Percentiles rank a stretch among this genome's conserved stretches.
Conservation (phyloP, 2,113 vertebrate genomes). For the Pantherophis guttatus region DNA sequence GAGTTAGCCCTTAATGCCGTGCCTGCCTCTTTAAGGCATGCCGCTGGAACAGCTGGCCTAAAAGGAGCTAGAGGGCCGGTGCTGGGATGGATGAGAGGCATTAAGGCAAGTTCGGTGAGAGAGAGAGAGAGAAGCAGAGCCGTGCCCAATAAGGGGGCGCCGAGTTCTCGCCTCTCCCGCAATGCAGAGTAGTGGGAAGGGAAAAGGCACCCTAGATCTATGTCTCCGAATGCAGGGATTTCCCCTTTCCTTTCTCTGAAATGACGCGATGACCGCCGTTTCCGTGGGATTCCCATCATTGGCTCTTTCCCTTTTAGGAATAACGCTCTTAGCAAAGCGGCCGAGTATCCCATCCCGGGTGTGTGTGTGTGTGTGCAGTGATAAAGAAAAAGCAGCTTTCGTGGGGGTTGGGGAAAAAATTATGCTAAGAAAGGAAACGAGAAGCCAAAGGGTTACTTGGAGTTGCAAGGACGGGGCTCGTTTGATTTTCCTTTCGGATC, state of each 20-base stretch:
- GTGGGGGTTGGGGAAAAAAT: no score
- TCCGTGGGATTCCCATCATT: not conserved
- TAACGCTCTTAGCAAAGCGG: no score
- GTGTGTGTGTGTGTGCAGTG: no score
- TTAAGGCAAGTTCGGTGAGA: not conserved
- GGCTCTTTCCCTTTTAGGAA: not conserved
- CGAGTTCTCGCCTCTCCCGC: not conserved
- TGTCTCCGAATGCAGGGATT: not conserved
- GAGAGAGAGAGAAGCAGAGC: no score
- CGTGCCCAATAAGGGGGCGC: no score
- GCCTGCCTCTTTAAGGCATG: not conserved
- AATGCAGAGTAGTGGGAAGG: not conserved
- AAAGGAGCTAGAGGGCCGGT: not conserved
- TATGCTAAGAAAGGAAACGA: not conserved
- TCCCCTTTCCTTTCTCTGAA: not conserved
- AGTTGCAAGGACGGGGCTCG: not conserved
- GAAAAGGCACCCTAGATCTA: not conserved
- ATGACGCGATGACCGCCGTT: not conserved
- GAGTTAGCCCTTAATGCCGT: not conserved
- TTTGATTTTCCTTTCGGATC: not conserved
- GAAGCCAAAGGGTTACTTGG: not conserved
- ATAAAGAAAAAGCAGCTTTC: not conserved
- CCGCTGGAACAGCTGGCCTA: conserved; percentile 9
- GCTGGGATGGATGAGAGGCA: not conserved
- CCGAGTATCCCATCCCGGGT: not conserved